These are phyloP conservation scores for Rostratula benghalensis DNA, from an alignment of 2,113 vertebrate species.

Conservation along the genomic window DNA sequence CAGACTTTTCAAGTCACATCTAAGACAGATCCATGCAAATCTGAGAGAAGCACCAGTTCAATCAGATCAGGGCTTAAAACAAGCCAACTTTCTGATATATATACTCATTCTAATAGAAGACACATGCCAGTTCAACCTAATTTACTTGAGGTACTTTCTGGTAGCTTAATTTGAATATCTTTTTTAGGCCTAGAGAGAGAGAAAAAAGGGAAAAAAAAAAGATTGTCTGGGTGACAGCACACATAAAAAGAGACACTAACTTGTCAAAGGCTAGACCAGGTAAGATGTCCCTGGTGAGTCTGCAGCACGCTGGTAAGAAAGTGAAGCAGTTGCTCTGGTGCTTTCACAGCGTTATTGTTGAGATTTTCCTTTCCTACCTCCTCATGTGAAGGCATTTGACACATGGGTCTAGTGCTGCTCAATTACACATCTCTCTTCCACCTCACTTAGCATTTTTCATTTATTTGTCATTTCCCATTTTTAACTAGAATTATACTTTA, in stretches of 20 bases:
- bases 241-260: conserved; percentile 27
- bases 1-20: not conserved
- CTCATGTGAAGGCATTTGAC: conserved; percentile 54
- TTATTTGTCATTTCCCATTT: conserved; percentile 73
- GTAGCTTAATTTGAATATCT: conserved; percentile 19
- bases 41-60: conserved; percentile 24
- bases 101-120: not conserved
- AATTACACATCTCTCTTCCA: conserved; percentile 71
- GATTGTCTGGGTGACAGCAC: not conserved
- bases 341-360: conserved; percentile 35
- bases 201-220: not conserved
- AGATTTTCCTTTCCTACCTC: conserved; percentile 28
- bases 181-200: not conserved
- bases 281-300: conserved; percentile 29
- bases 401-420: conserved; percentile 53
- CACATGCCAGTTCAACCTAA: not conserved
- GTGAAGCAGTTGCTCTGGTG: not conserved
- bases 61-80: not conserved
- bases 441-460: conserved; percentile 69
- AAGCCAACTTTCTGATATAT: not conserved
- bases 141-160: conserved; percentile 25
- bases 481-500: conserved; percentile 67
- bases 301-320: not conserved
- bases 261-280: conserved; percentile 56
- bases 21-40: not conserved